Conservation (phyloP, 1,140 invertebrate species). For the Neodiprion virginianus region DNA sequence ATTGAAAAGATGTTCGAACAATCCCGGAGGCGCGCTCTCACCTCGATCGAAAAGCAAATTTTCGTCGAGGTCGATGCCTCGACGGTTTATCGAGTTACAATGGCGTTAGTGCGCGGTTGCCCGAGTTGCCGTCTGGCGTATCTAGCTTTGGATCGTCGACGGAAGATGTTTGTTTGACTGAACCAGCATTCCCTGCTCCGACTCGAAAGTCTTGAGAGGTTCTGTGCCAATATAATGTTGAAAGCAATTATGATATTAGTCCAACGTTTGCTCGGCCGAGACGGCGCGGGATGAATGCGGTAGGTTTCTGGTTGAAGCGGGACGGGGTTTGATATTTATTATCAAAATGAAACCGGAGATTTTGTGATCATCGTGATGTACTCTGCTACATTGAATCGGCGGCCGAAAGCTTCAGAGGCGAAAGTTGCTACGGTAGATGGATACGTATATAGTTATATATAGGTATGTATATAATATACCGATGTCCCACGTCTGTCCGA, state of each 20-base stretch:
- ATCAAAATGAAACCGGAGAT: not conserved
- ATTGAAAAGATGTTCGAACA: too few species aligned
- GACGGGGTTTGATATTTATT: not conserved
- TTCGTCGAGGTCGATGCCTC: too few species aligned
- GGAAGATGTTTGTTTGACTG: too few species aligned
- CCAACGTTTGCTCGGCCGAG: conserved; percentile 34
- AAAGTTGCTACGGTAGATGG: not conserved
- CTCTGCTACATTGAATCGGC: not conserved
- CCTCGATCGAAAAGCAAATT: too few species aligned
- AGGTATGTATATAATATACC: too few species aligned
- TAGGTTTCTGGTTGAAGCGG: not conserved
- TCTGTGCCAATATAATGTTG: conserved; percentile 24
- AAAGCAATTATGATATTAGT: conserved; percentile 45
- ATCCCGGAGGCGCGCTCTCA: too few species aligned
- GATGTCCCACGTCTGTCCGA: not conserved
- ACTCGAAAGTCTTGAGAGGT: conserved; percentile 6
- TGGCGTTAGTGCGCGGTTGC: too few species aligned
- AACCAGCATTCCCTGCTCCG: not conserved
- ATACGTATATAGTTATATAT: too few species aligned
- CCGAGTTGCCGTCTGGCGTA: too few species aligned
- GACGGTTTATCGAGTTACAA: too few species aligned
- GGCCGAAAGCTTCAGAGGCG: not conserved
- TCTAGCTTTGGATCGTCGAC: too few species aligned
- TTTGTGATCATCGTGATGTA: conserved; percentile 7
- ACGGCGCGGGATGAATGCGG: not conserved